These are phyloP conservation scores for Leucozona laternaria DNA, from an alignment of 2,888 invertebrate species.

Conservation along the genomic window DNA sequence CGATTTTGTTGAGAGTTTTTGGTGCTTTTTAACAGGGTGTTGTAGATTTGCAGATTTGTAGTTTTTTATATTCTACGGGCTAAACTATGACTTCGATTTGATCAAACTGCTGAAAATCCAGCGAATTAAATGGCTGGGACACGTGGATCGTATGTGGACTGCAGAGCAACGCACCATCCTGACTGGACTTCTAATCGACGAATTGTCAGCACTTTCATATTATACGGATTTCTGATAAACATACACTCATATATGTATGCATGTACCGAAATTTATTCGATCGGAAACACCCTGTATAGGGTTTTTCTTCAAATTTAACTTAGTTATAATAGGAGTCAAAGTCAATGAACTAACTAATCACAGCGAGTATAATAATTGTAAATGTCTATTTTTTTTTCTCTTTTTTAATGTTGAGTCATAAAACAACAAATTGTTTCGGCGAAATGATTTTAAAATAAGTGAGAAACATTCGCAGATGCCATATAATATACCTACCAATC, in stretches of 20 bases:
- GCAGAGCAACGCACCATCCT: too few species aligned
- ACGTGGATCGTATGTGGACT: too few species aligned
- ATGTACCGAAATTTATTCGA: too few species aligned
- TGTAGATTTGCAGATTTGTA: too few species aligned
- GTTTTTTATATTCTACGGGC: too few species aligned
- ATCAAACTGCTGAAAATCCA: too few species aligned
- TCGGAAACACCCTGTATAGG: not conserved
- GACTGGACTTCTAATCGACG: too few species aligned
- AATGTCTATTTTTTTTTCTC: constrained; percentile 1
- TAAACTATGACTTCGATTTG: too few species aligned
- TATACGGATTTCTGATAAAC: too few species aligned
- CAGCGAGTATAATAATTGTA: not conserved
- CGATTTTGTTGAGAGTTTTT: not conserved
- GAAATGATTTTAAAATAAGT: not conserved
- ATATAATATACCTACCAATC: not conserved
- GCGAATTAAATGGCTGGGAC: too few species aligned
- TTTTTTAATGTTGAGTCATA: constrained; percentile 12
- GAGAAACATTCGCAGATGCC: not conserved
- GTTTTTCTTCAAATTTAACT: not conserved
- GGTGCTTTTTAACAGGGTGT: not conserved
- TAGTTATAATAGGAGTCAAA: not conserved
- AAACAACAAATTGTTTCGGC: not conserved
- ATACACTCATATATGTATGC: too few species aligned
- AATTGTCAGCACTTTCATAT: too few species aligned
- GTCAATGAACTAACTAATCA: constrained; percentile 16